Percentiles rank a stretch among this genome's conserved stretches.
These are phyloP conservation scores for Paramormyrops hopkinsi DNA, from an alignment of 2,797 vertebrate species.

Conservation along the genomic window DNA sequence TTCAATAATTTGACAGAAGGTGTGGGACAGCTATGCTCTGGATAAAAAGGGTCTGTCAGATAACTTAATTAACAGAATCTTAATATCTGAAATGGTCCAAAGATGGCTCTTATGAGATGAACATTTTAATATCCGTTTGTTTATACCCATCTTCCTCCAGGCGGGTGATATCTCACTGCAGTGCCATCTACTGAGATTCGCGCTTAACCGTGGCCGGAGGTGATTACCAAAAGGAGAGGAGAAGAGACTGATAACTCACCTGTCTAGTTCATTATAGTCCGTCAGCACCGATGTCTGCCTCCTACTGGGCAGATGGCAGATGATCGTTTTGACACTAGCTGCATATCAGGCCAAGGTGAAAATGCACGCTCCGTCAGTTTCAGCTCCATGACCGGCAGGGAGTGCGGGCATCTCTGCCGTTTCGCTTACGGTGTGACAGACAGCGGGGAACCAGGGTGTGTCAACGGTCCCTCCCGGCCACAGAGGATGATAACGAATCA, in stretches of 20 bases:
- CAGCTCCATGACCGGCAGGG: not conserved
- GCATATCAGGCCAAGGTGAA: not conserved
- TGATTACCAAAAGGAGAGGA: not conserved
- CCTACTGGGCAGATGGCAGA: not conserved
- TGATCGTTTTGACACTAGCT: conserved; percentile 11
- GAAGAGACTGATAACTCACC: not conserved
- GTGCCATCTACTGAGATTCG: not conserved
- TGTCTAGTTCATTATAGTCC: not conserved
- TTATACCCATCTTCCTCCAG: not conserved
- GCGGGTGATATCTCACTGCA: not conserved
- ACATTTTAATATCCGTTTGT: conserved; percentile 4
- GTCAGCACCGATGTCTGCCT: not conserved
- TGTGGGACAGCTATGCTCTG: not conserved
- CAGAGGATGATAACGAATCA: not conserved
- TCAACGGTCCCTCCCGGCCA: not conserved
- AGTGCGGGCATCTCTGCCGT: not conserved
- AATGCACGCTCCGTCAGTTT: not conserved
- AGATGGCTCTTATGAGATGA: not conserved
- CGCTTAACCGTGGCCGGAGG: not conserved
- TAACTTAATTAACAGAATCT: not conserved
- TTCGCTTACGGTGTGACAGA: not conserved
- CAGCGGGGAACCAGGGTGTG: not conserved
- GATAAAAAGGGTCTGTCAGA: not conserved
- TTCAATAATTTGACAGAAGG: not conserved
- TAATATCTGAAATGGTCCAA: not conserved